Base-by-base conservation (phyloP, 1,140 invertebrate species). In the Pemphigus obesinymphae region DNA sequence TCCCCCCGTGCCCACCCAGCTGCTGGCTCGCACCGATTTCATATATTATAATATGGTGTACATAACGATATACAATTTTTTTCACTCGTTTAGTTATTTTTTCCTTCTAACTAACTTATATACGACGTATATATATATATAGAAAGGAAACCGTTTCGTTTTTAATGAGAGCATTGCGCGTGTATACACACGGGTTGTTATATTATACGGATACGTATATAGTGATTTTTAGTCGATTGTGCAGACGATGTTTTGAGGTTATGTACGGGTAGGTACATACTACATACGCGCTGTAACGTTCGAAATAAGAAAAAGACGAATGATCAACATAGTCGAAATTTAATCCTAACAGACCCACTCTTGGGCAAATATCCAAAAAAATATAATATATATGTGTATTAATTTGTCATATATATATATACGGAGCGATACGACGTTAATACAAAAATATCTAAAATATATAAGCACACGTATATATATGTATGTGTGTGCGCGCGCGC, bases 141-240 rank as follows among this genome's bases (percentile, higher is more conserved):
- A 29, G 43, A 72, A 50, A 73, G 70, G 70, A 73, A 73, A 73
- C 45, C 17, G 70, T 73, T 73, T 73, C 70, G 29, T 50, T 48
- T 73, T 50, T 73, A 73, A 73, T 73, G 70, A 73, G 70, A 73
- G 43, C 70, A 50, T 73, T 73, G 50, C 70, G 8, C 23, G 17
- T 29, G 45, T n/a, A 31, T 48, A 50, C 15, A 11, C n/a, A n/a
- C n/a, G n/a, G n/a, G n/a, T n/a, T n/a, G 43, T 45, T 45, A 45
- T 11, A 45, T 73, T 73, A 73, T 31, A 70, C 68, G 37, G 68
- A 45, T 73, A n/a, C n/a, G 45, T 45, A 45, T 45, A 45, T 17
- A n/a, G 45, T 31, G 45, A 73, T 50, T 73, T 70, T 50, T 31
- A 73, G 70, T 73, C 43, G 43, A 48, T 73, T 50, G 70, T 11